phyloP scores from a whole-genome alignment of 2,797 vertebrate genomes.

The Rhyacichthys aspro region DNA sequence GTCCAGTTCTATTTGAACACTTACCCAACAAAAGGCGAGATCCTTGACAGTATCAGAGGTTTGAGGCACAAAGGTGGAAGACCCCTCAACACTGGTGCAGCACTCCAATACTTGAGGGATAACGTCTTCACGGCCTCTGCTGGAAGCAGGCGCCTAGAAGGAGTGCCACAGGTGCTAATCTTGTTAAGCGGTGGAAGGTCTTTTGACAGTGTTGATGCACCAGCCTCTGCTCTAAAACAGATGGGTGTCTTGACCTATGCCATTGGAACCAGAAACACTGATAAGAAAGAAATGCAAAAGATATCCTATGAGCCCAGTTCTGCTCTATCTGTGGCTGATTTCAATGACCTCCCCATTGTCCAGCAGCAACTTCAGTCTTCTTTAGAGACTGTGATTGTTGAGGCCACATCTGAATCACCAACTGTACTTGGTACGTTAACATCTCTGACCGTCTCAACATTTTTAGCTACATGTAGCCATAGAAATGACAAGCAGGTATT shows the following conservation, averaged over 20 bases:
- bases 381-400: conserved; percentile 31
- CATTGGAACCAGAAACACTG: conserved; percentile 60
- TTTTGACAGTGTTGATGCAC: conserved; percentile 74
- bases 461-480: too few relatives aligned
- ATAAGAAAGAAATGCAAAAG: conserved; percentile 45
- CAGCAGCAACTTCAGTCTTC: conserved; percentile 45
- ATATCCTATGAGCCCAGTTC: conserved; percentile 32
- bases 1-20: conserved; percentile 58
- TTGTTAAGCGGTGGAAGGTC: conserved; percentile 77
- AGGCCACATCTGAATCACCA: conserved; percentile 19
- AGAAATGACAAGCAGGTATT: too few relatives aligned
- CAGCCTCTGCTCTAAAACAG: conserved; percentile 77
- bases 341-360: conserved; percentile 46
- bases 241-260: conserved; percentile 74
- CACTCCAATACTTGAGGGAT: conserved; percentile 52
- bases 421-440: conserved; percentile 42
- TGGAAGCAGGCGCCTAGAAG: conserved; percentile 83
- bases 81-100: conserved; percentile 61
- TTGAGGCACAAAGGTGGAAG: conserved; percentile 52
- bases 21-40: conserved; percentile 31
- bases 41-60: conserved; percentile 42
- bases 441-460: not conserved
- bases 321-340: conserved; percentile 40
- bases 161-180: conserved; percentile 56
- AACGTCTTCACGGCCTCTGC: conserved; percentile 80